Conservation (phyloP, 2,113 vertebrate genomes). For the Eurypyga helias region DNA sequence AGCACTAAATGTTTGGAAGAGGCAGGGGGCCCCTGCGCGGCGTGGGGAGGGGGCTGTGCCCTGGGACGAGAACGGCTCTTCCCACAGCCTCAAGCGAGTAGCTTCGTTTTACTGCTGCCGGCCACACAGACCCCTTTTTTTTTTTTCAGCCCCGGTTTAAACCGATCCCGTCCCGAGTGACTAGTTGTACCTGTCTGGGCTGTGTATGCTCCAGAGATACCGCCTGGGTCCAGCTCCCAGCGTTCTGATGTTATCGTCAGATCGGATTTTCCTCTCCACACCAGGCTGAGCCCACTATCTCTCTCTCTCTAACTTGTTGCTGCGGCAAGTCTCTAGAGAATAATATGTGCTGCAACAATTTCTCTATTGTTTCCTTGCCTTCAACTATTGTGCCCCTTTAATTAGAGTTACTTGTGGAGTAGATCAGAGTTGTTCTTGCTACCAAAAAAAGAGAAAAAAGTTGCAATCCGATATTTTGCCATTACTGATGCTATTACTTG, state of each 20-base stretch:
- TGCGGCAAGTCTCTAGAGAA: constrained; percentile 87
- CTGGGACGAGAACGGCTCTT: not conserved
- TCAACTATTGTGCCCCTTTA: constrained; percentile 84
- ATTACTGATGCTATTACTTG: not conserved
- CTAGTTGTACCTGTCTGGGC: constrained; percentile 21
- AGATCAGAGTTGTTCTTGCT: constrained; percentile 76
- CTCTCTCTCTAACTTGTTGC: constrained; percentile 88
- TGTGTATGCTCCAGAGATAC: not conserved
- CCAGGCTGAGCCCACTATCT: constrained; percentile 54
- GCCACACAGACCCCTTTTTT: not conserved
- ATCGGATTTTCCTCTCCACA: constrained; percentile 47
- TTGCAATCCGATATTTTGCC: constrained; percentile 45
- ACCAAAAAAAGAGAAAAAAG: constrained; percentile 13
- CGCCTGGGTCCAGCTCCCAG: constrained; percentile 11
- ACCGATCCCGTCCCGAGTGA: not conserved
- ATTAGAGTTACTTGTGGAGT: constrained; percentile 87
- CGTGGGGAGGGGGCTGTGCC: constrained; percentile 24
- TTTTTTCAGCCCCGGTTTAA: not conserved
- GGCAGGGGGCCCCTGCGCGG: constrained; percentile 8
- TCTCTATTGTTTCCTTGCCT: constrained; percentile 93
- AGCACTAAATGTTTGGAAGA: constrained; percentile 29
- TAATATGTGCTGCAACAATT: constrained; percentile 91
- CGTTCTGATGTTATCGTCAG: constrained; percentile 43
- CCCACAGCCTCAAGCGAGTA: not conserved
- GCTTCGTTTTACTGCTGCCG: not conserved